Evolutionary conservation across 2,797 vertebrate species (phyloP).

Genomic region (Sebastolobus altivelis): DNA sequence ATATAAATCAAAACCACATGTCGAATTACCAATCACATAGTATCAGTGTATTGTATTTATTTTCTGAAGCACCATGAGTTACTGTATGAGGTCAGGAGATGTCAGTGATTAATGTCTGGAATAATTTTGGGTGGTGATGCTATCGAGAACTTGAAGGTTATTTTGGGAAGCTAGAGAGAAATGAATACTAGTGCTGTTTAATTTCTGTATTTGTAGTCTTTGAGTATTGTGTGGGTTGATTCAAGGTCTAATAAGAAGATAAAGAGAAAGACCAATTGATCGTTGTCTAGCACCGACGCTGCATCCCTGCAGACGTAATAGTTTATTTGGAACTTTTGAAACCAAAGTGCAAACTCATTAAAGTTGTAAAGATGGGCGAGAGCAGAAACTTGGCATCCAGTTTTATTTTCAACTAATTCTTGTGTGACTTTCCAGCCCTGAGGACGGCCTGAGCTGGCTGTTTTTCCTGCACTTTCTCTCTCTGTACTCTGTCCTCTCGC

Average conservation of each 20-base stretch:
- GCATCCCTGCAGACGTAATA: conserved; percentile 3
- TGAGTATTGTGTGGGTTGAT: background rate
- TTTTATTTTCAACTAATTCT: conserved; percentile 39
- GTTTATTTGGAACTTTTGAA: conserved; percentile 44
- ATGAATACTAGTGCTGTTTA: background rate
- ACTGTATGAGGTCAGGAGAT: background rate
- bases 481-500: conserved; percentile 21
- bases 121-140: background rate
- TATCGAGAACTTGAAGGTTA: background rate
- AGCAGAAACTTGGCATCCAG: conserved; percentile 31
- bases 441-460: conserved; percentile 34
- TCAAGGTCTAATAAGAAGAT: conserved; percentile 18
- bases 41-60: background rate
- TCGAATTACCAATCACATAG: background rate
- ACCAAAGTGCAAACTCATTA: conserved; percentile 48
- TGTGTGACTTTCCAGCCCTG: conserved; percentile 35
- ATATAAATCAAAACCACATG: background rate
- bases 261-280: conserved; percentile 22
- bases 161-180: background rate
- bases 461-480: conserved; percentile 27
- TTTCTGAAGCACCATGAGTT: background rate
- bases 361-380: conserved; percentile 24
- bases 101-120: background rate
- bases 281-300: conserved; percentile 12
- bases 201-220: background rate